Evolutionary conservation across 2,113 vertebrate species (phyloP).

Genomic region (Conger conger): DNA sequence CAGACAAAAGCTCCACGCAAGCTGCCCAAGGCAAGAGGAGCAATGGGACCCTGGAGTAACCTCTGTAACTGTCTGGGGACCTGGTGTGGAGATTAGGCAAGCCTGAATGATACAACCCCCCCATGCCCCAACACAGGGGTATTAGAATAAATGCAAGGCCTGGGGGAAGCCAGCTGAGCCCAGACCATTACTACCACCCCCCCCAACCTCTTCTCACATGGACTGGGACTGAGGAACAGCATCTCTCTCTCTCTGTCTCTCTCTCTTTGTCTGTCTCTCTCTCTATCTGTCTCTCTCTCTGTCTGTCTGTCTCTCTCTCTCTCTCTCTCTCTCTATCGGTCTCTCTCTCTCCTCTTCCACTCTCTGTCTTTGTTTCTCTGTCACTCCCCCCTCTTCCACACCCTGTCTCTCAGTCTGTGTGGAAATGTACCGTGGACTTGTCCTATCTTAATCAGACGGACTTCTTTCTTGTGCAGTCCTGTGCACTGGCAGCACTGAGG

Average conservation of each 20-base stretch:
- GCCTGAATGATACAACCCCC: neutral
- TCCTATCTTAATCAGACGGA: neutral
- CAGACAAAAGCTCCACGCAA: neutral
- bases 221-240: neutral
- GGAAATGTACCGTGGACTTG: neutral
- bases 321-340: no score
- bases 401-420: neutral
- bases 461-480: neutral
- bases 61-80: neutral
- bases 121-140: neutral
- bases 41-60: neutral
- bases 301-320: no score
- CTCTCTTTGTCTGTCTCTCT: no score
- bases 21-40: neutral
- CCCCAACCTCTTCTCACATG: neutral
- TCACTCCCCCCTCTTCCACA: neutral
- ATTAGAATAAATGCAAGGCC: neutral
- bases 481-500: neutral
- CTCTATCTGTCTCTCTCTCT: neutral
- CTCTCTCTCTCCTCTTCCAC: neutral
- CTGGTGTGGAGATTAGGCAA: conserved; percentile 1
- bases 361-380: neutral
- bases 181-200: neutral
- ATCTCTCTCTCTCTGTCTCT: neutral
- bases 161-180: neutral